Conservation (phyloP, 2,888 invertebrate genomes). For the Nomada flava region DNA sequence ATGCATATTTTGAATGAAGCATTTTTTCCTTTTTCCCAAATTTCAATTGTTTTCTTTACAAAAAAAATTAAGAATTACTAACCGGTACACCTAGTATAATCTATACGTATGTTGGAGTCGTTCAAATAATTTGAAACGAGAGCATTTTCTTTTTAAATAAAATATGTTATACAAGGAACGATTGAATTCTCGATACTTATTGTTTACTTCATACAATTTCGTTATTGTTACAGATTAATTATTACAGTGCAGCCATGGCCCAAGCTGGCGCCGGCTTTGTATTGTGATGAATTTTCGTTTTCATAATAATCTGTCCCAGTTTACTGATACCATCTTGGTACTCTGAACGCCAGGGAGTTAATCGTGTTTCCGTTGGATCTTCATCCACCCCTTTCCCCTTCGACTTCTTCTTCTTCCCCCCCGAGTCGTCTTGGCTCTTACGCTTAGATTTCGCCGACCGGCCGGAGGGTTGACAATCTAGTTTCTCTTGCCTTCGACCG, state of each 20-base stretch:
- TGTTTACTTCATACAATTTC: slow-evolving; percentile 11
- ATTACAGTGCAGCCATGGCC: slow-evolving; percentile 9
- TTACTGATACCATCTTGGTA: slow-evolving; percentile 88
- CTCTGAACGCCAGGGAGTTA: slow-evolving; percentile 86
- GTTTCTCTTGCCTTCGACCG: neutral
- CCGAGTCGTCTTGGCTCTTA: neutral
- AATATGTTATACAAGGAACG: neutral
- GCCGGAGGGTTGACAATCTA: slow-evolving; percentile 56
- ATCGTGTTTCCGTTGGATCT: slow-evolving; percentile 18
- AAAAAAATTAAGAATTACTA: too few relatives aligned
- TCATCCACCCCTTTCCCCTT: neutral
- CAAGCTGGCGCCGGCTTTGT: slow-evolving; percentile 36
- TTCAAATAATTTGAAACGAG: too few relatives aligned
- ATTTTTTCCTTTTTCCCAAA: too few relatives aligned
- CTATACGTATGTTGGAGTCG: neutral
- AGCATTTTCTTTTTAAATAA: too few relatives aligned
- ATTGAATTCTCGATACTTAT: neutral
- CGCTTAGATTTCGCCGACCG: slow-evolving; percentile 32
- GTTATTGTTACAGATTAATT: neutral
- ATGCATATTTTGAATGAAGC: too few relatives aligned
- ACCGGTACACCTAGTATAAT: too few relatives aligned
- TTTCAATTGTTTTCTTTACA: too few relatives aligned
- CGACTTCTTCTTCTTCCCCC: neutral
- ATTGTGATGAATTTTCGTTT: slow-evolving; percentile 85
- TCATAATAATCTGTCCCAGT: slow-evolving; percentile 87